Base-by-base conservation (phyloP, 2,888 invertebrate genomes). In the Acanthosepion esculentum region DNA sequence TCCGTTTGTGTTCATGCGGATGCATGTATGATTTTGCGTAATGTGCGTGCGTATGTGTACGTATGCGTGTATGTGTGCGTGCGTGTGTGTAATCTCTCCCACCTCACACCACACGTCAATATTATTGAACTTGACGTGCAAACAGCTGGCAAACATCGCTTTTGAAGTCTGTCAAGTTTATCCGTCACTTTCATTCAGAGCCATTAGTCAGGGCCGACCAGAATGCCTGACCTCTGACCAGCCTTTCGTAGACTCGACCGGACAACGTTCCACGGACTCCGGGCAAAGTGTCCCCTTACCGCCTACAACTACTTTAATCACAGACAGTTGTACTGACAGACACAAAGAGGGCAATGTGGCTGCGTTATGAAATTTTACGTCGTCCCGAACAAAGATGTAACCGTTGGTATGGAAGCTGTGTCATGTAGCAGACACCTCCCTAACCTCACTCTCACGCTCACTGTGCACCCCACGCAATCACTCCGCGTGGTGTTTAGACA, bases 91-190 rank as follows among this genome's bases (percentile, higher is more conserved):
- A 1, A 10, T 1, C 12, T 33, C 5, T 12, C 12, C 23, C 33
- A 5, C 7, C 78, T 33, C 18, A 12, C 29, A 26, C 78, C 29
- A 78, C 78, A n/a, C 78, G 78, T 78, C 78, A 78, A 78, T 78
- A 78, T 78, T 78, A 78, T 78, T 78, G 78, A 78, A 78, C n/a
- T 78, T 78, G 78, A 78, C 78, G 78, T 18, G n/a, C 78, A 78
- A 78, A 78, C 78, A 78, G 78, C 78, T 78, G 78, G 78, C 78
- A 78, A 78, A 78, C 78, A 78, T 78, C 78, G 78, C 78, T 78
- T 78, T 78, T 78, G 78, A 78, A 78, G 78, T 78, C 78, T 33
- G 78, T 78, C 78, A 78, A 78, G 78, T 78, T 78, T 78, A 78
- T 78, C 78, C 78, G 78, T 78, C 78, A 78, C 78, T 78, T 78